phyloP scores from a whole-genome alignment of 2,888 invertebrate genomes.

The Pristionchus entomophagus region DNA sequence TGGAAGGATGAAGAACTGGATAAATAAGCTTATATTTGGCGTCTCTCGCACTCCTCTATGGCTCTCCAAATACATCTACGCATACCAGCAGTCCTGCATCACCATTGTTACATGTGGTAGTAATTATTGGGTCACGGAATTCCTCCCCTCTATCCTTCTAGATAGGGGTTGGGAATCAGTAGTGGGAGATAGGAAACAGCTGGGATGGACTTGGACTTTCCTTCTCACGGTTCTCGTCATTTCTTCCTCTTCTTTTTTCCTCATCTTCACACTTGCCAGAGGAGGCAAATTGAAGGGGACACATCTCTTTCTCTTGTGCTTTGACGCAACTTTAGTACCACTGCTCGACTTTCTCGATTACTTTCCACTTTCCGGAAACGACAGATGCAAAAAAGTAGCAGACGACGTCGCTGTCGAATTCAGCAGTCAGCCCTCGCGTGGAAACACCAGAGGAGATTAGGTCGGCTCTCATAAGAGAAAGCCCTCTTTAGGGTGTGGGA shows the following conservation, averaged over 20 bases:
- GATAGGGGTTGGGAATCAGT: not conserved
- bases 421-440: not conserved
- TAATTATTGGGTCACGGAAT: constrained; percentile 22
- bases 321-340: not conserved
- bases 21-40: too few species aligned
- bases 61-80: too few species aligned
- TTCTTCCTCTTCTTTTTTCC: constrained; percentile 7
- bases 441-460: constrained; percentile 33
- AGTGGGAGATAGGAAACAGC: not conserved
- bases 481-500: constrained; percentile 17
- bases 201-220: not conserved
- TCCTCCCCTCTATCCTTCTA: not conserved
- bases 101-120: constrained; percentile 10
- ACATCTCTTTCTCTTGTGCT: constrained; percentile 8
- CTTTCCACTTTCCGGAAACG: not conserved
- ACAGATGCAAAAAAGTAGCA: not conserved
- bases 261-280: not conserved
- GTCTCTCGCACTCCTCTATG: too few species aligned
- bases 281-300: constrained; percentile 35
- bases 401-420: not conserved
- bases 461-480: not conserved
- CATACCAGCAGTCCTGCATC: too few species aligned
- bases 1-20: too few species aligned
- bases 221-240: not conserved
- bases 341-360: not conserved